Base-by-base conservation (phyloP, 2,888 invertebrate genomes). In the Lasioglossum leucozonium region DNA sequence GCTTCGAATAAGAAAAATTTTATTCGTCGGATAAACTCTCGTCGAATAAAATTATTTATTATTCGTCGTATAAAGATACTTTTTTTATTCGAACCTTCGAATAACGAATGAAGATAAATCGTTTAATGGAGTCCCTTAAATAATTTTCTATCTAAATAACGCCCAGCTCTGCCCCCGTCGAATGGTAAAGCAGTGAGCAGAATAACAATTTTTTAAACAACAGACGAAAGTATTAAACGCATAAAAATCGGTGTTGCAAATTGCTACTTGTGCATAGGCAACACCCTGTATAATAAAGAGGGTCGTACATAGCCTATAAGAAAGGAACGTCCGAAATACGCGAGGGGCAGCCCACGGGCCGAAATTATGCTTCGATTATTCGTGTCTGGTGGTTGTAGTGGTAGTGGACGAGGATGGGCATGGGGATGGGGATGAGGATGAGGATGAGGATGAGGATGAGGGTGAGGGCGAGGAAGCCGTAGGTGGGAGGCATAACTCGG, bases 291-390 rank as follows among this genome's bases (percentile, higher is more conserved):
- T 80, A 78, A 42, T 13, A 74, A 73, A 82, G 72, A 42, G 81
- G 74, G 77, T 44, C 34, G 77, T 69, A 79, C 47, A 51, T 34
- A 47, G 78, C 42, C 47, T 44, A 73, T 67, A 79, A 73, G 65
- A 72, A 77, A 84, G 84, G 74, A 81, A 84, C 82, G 86, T 85
- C 91, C 88, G 85, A 90, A 90, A 90, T 90, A 88, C 85, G 87
- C 84, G 91, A 84, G 47, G 55, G 77, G 76, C 76, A 83, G 87
- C 88, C 90, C 79, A 81, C 84, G 80, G 91, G 90, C 85, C 84
- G 85, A 85, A 90, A 90, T 91, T 91, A 90, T 91, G 85, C 91
- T 79, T 85, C 86, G 91, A 90, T 90, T 88, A 90, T 90, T 91
- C 87, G 85, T 83, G 81, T 81, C 85, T 81, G 88, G 42, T 67